Evolutionary conservation across 2,888 invertebrate species (phyloP).

Genomic region (Corythucha ciliata): DNA sequence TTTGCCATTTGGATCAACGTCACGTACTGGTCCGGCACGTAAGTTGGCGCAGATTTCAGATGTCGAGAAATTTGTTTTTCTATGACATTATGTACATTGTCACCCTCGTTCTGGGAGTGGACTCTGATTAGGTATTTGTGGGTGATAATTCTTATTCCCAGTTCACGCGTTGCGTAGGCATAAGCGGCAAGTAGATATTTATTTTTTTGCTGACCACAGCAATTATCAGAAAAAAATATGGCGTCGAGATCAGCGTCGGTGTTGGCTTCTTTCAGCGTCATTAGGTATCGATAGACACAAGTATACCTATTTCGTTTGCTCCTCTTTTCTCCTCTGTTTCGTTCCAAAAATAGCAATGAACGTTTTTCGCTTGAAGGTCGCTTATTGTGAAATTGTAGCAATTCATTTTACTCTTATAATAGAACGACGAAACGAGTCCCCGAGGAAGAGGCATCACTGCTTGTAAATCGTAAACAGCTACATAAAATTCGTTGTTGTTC

Average conservation of each 20-base stretch:
- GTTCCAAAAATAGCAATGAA: conserved; percentile 31
- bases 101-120: conserved; percentile 19
- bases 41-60: conserved; percentile 13
- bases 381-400: conserved; percentile 20
- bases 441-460: not conserved
- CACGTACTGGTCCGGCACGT: conserved; percentile 13
- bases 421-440: conserved; percentile 6
- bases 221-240: conserved; percentile 3
- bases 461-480: conserved; percentile 8
- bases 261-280: not conserved
- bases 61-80: conserved; percentile 15
- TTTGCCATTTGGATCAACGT: conserved; percentile 13
- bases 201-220: conserved; percentile 24
- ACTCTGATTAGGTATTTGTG: conserved; percentile 11
- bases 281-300: conserved; percentile 21
- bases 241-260: not conserved
- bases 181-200: conserved; percentile 30
- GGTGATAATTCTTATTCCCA: not conserved
- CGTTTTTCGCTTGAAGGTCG: conserved; percentile 1
- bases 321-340: conserved; percentile 28
- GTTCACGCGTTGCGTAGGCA: conserved; percentile 1
- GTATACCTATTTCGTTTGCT: conserved; percentile 30
- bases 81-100: not conserved
- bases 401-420: conserved; percentile 14
- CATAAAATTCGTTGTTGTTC: not conserved